Percentiles rank a stretch among this genome's conserved stretches.
Evolutionary conservation across 2,113 vertebrate genomes (phyloP).

Genomic region (Lampris megalopsis): DNA sequence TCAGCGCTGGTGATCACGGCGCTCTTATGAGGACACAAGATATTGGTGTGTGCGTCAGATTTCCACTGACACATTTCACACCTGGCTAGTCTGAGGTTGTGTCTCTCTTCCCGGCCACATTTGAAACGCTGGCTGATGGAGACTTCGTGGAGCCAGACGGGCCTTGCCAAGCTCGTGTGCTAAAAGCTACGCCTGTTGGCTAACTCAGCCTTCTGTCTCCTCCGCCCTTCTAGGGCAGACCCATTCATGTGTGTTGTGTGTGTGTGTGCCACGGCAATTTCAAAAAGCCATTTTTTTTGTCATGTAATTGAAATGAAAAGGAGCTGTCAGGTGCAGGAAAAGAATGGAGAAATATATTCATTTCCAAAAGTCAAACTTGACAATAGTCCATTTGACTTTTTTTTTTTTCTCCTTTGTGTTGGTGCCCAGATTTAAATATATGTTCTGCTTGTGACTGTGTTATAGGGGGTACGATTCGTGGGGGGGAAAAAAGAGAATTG

Average conservation of each 20-base stretch:
- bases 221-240: constrained; percentile 30
- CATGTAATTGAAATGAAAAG: too few relatives aligned
- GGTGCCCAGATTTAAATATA: too few relatives aligned
- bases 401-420: too few relatives aligned
- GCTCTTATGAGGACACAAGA: constrained; percentile 4
- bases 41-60: constrained; percentile 31
- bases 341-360: too few relatives aligned
- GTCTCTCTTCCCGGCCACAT: constrained; percentile 60
- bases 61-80: constrained; percentile 55
- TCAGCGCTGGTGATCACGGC: too few relatives aligned
- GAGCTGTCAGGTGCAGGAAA: too few relatives aligned
- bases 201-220: constrained; percentile 38
- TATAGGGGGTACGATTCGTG: too few relatives aligned
- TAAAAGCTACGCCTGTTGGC: constrained; percentile 16
- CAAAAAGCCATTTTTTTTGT: too few relatives aligned
- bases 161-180: constrained; percentile 1
- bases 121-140: constrained; percentile 54
- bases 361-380: too few relatives aligned
- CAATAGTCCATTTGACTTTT: too few relatives aligned
- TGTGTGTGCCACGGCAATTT: constrained; percentile 1
- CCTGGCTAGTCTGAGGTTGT: constrained; percentile 58
- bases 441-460: too few relatives aligned
- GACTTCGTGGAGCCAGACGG: constrained; percentile 45
- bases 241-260: not conserved
- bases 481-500: too few relatives aligned